phyloP scores from a whole-genome alignment of 2,888 invertebrate species.

The Sialis fuliginosa region DNA sequence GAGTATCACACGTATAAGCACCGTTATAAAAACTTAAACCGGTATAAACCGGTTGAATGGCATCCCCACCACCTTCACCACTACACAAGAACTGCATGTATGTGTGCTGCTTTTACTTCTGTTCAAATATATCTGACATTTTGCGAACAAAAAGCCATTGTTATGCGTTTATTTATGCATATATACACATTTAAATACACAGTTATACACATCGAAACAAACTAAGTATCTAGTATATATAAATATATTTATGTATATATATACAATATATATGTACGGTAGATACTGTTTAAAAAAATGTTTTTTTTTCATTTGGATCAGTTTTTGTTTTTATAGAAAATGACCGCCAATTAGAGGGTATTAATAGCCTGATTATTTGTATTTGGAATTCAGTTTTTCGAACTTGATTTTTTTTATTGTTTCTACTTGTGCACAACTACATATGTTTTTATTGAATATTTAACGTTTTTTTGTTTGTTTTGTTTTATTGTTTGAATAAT shows the following conservation, averaged over 20 bases:
- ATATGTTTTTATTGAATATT: not conserved
- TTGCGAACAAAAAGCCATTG: no score
- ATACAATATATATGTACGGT: not conserved
- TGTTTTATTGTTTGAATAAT: no score
- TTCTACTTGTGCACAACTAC: not conserved
- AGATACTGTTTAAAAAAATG: not conserved
- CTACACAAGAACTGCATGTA: no score
- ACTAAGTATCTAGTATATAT: conserved; percentile 1
- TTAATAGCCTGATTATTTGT: not conserved
- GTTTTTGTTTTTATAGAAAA: not conserved
- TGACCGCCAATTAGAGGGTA: conserved; percentile 1
- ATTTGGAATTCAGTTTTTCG: not conserved
- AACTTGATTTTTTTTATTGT: not conserved
- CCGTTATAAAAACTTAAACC: no score
- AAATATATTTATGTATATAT: not conserved
- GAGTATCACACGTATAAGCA: no score
- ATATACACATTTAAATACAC: conserved; percentile 1
- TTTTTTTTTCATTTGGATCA: not conserved
- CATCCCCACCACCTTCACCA: no score
- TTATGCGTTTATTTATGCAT: not conserved
- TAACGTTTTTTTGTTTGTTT: not conserved
- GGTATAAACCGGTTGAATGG: no score
- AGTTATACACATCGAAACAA: not conserved
- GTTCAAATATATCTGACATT: no score
- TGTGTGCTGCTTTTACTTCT: no score